Conservation (phyloP, 2,113 vertebrate genomes). For the Boulengeromyrus knoepffleri region DNA sequence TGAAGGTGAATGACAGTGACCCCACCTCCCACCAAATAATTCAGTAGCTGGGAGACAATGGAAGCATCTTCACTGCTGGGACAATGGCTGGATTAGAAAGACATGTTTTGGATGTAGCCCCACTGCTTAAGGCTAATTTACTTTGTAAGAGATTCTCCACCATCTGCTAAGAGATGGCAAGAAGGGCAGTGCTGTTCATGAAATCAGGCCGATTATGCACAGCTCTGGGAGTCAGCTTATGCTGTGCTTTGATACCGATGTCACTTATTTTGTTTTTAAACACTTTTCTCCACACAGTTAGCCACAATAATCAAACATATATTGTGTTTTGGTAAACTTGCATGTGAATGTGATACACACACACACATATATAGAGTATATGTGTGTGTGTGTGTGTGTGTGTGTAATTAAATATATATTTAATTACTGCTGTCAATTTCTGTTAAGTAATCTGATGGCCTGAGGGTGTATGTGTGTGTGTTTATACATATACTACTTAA, state of each 20-base stretch:
- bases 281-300: neutral
- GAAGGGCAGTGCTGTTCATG: too few species aligned
- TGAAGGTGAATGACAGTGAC: neutral
- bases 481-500: neutral
- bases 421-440: neutral
- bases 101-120: neutral
- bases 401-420: too few species aligned
- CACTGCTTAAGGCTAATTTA: neutral
- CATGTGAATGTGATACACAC: neutral
- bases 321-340: neutral
- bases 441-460: neutral
- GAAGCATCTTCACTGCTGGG: neutral
- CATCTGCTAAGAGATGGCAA: conserved; percentile 4
- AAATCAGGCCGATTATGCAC: neutral
- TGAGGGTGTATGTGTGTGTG: neutral
- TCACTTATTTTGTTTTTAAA: conserved; percentile 8
- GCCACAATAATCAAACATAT: neutral
- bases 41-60: neutral
- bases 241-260: neutral
- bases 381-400: neutral
- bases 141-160: neutral
- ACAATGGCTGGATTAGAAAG: neutral
- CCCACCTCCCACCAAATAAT: neutral
- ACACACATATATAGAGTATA: neutral
- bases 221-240: neutral